Evolutionary conservation across 2,888 invertebrate species (phyloP), one percentile per base, ranked within the genome.

Genomic region (Labia minor): DNA sequence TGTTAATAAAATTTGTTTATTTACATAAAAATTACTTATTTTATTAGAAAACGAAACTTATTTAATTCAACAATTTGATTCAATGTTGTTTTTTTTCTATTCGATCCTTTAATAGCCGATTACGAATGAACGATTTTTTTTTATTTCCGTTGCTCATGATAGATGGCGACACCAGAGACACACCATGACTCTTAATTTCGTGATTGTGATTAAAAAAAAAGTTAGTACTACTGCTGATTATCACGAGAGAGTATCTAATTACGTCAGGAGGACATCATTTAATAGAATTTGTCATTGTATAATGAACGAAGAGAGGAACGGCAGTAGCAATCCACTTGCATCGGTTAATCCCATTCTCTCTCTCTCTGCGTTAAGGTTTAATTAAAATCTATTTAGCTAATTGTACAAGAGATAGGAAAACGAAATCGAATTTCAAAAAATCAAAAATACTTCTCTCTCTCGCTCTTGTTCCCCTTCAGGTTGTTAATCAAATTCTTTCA

Each of bases 321-420:
- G 26, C 49, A 49, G n/a, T 16, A 14, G 49, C 49, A 49, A 49
- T 49, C 3, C 49, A 49, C 49, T 49, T 49, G 49, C 49, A 49
- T 49, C 49, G 49, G 49, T 49, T 49, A 49, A 49, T 49, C 49
- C 49, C 49, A 49, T 49, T 49, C 49, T 2, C 49, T 49, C 49
- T 49, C 49, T 8, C 49, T 49, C 49, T 49, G 49, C 49, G 49
- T 49, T 16, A 49, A 49, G 49, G 49, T 49, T 49, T 49, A 49
- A 49, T 49, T 49, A 49, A 49, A 49, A 49, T 49, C 49, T 49
- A 49, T 49, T 49, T 49, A 49, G 49, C 49, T 49, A 49, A 49
- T 49, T 49, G 49, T 49, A 49, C 49, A 49, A 49, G 49, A 49
- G 49, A 49, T 11, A 49, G 49, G 26, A 49, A 49, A 49, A 49